These are phyloP conservation scores for Diachasmimorpha longicaudata DNA, from an alignment of 1,140 invertebrate genomes.

Conservation along the genomic window DNA sequence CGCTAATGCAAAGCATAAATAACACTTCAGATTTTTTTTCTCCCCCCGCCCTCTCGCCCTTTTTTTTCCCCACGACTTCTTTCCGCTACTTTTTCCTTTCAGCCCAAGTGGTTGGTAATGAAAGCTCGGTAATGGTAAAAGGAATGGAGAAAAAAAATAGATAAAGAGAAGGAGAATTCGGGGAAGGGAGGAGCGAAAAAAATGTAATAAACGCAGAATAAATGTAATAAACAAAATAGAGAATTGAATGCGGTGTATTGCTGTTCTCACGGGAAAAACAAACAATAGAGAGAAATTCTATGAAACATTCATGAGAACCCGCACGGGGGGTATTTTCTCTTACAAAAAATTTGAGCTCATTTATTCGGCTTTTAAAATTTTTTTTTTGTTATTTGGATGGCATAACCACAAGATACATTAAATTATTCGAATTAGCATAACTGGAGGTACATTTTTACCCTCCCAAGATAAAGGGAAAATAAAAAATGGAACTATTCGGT, in stretches of 20 bases:
- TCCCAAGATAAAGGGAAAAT: too few species aligned
- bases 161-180: background rate
- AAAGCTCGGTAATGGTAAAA: too few species aligned
- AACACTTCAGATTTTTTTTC: background rate
- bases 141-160: background rate
- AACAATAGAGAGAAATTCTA: background rate
- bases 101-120: background rate
- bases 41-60: too few species aligned
- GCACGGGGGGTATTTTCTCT: too few species aligned
- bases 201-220: background rate
- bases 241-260: background rate
- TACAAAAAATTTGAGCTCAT: too few species aligned
- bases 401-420: too few species aligned
- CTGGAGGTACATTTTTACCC: too few species aligned
- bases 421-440: too few species aligned
- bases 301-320: too few species aligned
- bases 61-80: background rate
- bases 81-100: background rate
- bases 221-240: background rate
- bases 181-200: background rate
- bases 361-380: too few species aligned
- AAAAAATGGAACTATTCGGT: too few species aligned
- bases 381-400: too few species aligned
- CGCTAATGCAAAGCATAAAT: slow-evolving; percentile 25
- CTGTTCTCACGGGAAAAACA: background rate